phyloP scores from a whole-genome alignment of 2,888 invertebrate species.

The Muscina levida region DNA sequence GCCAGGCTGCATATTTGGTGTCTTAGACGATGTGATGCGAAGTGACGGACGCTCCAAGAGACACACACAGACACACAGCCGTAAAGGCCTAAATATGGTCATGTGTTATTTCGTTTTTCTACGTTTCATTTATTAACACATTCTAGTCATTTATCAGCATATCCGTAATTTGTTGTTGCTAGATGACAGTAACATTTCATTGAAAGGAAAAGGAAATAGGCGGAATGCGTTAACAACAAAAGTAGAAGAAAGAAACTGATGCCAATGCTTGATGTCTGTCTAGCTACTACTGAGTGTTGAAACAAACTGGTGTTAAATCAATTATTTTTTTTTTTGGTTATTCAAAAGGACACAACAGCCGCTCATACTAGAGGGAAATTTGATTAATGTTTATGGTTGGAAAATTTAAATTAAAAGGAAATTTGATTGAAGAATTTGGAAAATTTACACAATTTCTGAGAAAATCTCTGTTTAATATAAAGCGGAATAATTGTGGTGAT shows the following conservation, averaged over 20 bases:
- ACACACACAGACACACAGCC: constrained; percentile 12
- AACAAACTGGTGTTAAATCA: constrained; percentile 70
- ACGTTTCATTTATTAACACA: constrained; percentile 53
- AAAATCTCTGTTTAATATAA: neutral
- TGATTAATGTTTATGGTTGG: constrained; percentile 72
- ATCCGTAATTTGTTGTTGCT: constrained; percentile 50
- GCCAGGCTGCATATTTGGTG: constrained; percentile 14
- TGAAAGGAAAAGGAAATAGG: constrained; percentile 43
- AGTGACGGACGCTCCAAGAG: constrained; percentile 4
- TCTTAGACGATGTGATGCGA: neutral
- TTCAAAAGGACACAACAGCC: constrained; percentile 68
- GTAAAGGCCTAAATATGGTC: constrained; percentile 51
- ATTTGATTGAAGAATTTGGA: constrained; percentile 34
- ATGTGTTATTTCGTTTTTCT: constrained; percentile 66
- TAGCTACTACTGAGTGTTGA: constrained; percentile 4
- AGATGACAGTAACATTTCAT: constrained; percentile 35
- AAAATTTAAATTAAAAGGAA: constrained; percentile 46
- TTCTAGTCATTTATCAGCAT: constrained; percentile 69
- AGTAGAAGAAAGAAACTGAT: constrained; percentile 28
- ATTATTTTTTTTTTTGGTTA: constrained; percentile 70
- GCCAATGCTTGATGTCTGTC: constrained; percentile 18
- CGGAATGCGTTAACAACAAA: constrained; percentile 26
- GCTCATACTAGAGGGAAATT: constrained; percentile 37
- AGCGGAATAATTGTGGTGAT: no score
- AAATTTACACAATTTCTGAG: neutral